Evolutionary conservation across 2,113 vertebrate genomes (phyloP).

Genomic region (Pomatorhinus ruficollis): DNA sequence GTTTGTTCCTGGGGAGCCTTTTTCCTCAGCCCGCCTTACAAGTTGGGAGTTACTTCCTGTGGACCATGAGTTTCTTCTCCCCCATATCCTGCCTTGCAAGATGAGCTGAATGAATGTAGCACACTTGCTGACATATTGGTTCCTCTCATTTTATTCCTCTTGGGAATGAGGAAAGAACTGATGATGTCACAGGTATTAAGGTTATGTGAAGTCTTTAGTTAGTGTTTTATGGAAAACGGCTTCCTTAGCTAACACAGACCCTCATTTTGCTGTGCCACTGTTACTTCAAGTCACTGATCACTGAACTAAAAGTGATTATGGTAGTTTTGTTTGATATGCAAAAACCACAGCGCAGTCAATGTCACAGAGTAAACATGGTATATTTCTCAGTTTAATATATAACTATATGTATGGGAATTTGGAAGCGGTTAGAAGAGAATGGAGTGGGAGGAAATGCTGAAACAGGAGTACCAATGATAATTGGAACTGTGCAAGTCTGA

Average conservation of each 20-base stretch:
- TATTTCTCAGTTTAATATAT: background rate
- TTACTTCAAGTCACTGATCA: background rate
- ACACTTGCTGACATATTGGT: background rate
- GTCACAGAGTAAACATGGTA: background rate
- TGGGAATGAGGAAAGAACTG: background rate
- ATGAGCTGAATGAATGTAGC: background rate
- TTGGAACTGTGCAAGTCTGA: background rate
- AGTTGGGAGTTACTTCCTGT: accelerated
- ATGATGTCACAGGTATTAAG: background rate
- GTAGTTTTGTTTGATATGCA: background rate
- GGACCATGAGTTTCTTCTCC: background rate
- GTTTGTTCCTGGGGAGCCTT: background rate
- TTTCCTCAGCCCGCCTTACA: background rate
- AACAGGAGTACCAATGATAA: background rate
- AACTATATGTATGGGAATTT: background rate
- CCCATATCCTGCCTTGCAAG: background rate
- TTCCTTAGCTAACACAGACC: background rate
- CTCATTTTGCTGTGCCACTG: background rate
- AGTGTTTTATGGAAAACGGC: background rate
- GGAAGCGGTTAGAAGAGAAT: background rate
- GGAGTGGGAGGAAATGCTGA: background rate
- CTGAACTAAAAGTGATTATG: background rate
- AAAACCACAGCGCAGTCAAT: background rate
- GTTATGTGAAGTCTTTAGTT: background rate
- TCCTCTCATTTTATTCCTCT: background rate